Evolutionary conservation across 2,888 invertebrate genomes (phyloP).

Genomic region (Keiferia lycopersicella): DNA sequence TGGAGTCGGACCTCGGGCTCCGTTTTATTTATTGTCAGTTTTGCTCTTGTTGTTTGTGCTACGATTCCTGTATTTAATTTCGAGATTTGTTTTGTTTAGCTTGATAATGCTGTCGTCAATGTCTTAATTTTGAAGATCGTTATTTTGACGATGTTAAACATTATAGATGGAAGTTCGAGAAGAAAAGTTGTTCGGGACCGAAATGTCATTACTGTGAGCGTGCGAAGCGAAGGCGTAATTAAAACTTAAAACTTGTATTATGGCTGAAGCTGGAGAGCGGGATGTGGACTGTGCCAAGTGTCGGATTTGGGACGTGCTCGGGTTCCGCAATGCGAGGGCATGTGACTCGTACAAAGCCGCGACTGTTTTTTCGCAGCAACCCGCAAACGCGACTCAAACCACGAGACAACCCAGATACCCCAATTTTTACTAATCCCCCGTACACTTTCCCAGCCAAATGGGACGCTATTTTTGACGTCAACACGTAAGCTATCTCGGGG

Average conservation of each 20-base stretch:
- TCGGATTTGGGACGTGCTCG: slow-evolving; percentile 72
- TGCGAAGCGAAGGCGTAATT: slow-evolving; percentile 66
- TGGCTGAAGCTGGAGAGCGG: slow-evolving; percentile 52
- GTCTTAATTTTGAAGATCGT: not conserved
- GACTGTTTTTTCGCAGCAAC: not conserved
- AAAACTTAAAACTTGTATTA: slow-evolving; percentile 76
- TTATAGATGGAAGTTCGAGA: not conserved
- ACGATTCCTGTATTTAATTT: slow-evolving; percentile 44
- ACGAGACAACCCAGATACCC: slow-evolving; percentile 36
- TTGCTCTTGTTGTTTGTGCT: slow-evolving; percentile 57
- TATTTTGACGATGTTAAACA: not conserved
- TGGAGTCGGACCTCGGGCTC: slow-evolving; percentile 60
- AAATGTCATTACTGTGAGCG: slow-evolving; percentile 34
- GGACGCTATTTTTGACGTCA: slow-evolving; percentile 25
- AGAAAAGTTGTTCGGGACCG: not conserved
- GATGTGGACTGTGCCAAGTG: slow-evolving; percentile 73
- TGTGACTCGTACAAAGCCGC: slow-evolving; percentile 34
- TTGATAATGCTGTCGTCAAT: not conserved
- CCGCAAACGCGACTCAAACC: slow-evolving; percentile 32
- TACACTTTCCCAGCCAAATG: slow-evolving; percentile 42
- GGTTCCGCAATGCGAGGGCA: slow-evolving; percentile 59
- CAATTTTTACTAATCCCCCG: slow-evolving; percentile 46
- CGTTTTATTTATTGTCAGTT: slow-evolving; percentile 71
- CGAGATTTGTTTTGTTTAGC: slow-evolving; percentile 16
- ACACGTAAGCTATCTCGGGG: slow-evolving; percentile 16